These are phyloP conservation scores for Henricia sp. DNA, from an alignment of 53 echinoderm and acorn worm genomes.

Conservation along the genomic window DNA sequence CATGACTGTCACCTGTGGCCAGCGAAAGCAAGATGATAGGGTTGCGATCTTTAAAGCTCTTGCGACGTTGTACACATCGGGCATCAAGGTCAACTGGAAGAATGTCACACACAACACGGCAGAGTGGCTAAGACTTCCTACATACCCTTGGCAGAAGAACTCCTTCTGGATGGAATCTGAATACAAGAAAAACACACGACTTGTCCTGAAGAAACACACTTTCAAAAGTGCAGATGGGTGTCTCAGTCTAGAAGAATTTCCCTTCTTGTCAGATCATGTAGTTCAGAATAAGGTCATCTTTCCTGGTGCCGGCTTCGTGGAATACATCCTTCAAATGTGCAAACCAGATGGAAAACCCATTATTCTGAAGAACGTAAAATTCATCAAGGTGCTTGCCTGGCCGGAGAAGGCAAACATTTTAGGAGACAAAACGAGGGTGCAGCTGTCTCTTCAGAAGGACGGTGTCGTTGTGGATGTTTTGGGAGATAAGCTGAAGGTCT, in stretches of 20 bases:
- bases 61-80: conserved; percentile 66
- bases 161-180: conserved; percentile 81
- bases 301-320: conserved; percentile 79
- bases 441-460: conserved; percentile 8
- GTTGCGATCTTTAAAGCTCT: conserved; percentile 64
- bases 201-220: conserved; percentile 80
- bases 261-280: conserved; percentile 76
- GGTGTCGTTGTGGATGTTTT: not conserved
- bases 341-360: conserved; percentile 52
- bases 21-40: conserved; percentile 82
- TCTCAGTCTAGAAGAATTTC: conserved; percentile 74
- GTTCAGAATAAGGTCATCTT: conserved; percentile 70
- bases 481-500: conserved; percentile 1
- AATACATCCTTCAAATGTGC: conserved; percentile 75
- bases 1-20: conserved; percentile 70
- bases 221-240: conserved; percentile 83
- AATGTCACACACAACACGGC: conserved; percentile 73
- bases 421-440: conserved; percentile 18
- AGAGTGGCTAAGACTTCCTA: conserved; percentile 74
- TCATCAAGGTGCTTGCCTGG: conserved; percentile 67
- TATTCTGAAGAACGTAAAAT: conserved; percentile 54
- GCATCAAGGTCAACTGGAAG: conserved; percentile 78
- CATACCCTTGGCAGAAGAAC: conserved; percentile 92
- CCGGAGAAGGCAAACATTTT: conserved; percentile 22
- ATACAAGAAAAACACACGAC: conserved; percentile 69